phyloP scores from a whole-genome alignment of 2,888 invertebrate species.

The Conomelus anceps region DNA sequence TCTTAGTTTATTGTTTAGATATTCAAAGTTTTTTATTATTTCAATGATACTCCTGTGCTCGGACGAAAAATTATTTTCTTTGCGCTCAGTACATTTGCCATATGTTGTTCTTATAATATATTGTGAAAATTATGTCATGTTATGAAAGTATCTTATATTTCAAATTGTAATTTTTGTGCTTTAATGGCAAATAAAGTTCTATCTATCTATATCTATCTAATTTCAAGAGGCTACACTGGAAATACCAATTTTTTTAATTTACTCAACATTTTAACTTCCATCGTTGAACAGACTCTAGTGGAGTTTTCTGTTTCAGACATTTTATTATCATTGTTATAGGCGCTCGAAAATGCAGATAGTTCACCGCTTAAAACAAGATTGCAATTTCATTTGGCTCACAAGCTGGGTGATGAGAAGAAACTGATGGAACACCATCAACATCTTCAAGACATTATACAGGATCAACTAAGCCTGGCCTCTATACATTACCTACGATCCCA shows the following conservation, averaged over 20 bases:
- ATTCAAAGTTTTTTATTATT: too few species aligned
- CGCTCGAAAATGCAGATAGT: constrained; percentile 54
- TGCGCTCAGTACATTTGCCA: too few species aligned
- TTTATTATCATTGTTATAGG: constrained; percentile 32
- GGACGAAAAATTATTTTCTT: too few species aligned
- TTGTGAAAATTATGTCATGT: too few species aligned
- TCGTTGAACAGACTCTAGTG: background rate
- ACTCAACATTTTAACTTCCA: background rate
- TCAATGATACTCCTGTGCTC: too few species aligned
- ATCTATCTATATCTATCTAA: too few species aligned
- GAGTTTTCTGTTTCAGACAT: background rate
- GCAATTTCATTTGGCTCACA: constrained; percentile 88
- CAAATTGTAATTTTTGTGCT: too few species aligned
- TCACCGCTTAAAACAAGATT: constrained; percentile 68
- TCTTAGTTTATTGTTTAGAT: too few species aligned
- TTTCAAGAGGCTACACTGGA: background rate
- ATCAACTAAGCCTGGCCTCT: constrained; percentile 91
- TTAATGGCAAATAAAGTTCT: too few species aligned
- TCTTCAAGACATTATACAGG: constrained; percentile 81
- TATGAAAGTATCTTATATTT: too few species aligned
- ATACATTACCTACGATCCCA: constrained; percentile 94
- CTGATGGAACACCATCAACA: constrained; percentile 78
- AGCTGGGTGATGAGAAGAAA: constrained; percentile 78
- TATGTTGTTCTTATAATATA: too few species aligned
- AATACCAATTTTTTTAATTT: background rate